These are phyloP conservation scores for Pelodiscus sinensis DNA, from an alignment of 2,113 vertebrate species.

Conservation along the genomic window DNA sequence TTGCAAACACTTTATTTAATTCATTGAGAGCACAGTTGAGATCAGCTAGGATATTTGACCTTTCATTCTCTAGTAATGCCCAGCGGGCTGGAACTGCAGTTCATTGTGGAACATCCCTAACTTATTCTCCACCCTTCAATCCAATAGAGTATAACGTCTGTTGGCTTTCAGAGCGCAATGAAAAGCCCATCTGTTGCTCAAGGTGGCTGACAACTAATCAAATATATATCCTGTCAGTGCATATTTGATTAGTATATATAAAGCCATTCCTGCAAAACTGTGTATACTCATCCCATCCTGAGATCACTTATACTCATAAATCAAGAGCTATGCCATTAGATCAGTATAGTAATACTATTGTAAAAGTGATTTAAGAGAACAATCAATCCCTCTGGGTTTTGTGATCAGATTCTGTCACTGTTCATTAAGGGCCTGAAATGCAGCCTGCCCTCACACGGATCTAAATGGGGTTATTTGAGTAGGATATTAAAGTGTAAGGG, in stretches of 20 bases:
- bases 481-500: constrained; percentile 21
- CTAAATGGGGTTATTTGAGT: constrained; percentile 9
- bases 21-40: background rate
- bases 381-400: background rate
- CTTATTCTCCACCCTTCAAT: background rate
- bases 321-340: constrained; percentile 44
- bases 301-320: background rate
- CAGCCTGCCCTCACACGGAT: background rate
- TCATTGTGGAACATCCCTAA: background rate
- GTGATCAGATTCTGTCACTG: constrained; percentile 13
- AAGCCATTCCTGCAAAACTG: background rate
- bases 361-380: constrained; percentile 18
- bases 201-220: background rate
- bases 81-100: background rate
- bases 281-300: constrained; percentile 28
- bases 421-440: background rate
- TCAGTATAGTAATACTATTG: constrained; percentile 33
- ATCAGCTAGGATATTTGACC: background rate
- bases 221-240: background rate
- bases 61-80: background rate
- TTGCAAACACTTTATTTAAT: background rate
- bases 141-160: background rate
- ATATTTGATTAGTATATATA: background rate
- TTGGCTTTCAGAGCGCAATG: background rate
- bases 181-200: background rate